Evolutionary conservation across 2,797 vertebrate genomes (phyloP).

Genomic region (Enteromius paludinosus): DNA sequence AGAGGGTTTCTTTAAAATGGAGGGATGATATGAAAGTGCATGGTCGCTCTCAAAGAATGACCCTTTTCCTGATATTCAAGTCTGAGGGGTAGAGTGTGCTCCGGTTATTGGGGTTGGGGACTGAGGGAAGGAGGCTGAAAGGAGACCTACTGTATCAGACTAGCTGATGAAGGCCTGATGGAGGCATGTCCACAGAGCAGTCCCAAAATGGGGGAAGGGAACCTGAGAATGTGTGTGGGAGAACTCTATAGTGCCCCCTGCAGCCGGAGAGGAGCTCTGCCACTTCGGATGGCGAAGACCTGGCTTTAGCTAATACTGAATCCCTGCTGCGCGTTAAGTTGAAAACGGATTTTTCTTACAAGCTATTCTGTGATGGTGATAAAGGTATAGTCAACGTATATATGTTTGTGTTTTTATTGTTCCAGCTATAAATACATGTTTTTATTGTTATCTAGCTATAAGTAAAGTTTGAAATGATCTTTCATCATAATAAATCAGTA

Average conservation of each 20-base stretch:
- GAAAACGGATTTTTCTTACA: not conserved
- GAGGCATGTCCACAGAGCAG: slow-evolving; percentile 53
- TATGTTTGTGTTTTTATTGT: no score
- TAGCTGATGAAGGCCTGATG: slow-evolving; percentile 52
- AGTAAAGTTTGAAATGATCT: not conserved
- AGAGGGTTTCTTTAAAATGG: slow-evolving; percentile 71
- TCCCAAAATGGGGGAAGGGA: slow-evolving; percentile 54
- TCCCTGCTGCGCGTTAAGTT: not conserved
- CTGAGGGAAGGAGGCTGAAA: slow-evolving; percentile 33
- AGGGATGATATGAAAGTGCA: slow-evolving; percentile 69
- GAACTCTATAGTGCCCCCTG: slow-evolving; percentile 53
- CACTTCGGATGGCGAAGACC: not conserved
- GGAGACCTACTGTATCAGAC: slow-evolving; percentile 41
- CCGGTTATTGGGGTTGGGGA: slow-evolving; percentile 21
- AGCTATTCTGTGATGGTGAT: not conserved
- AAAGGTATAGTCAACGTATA: not conserved
- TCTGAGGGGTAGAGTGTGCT: slow-evolving; percentile 45
- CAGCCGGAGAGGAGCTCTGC: slow-evolving; percentile 31
- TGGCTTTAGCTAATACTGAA: not conserved
- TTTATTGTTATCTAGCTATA: no score
- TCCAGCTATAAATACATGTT: not conserved
- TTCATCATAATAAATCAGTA: not conserved
- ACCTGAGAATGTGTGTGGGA: slow-evolving; percentile 24
- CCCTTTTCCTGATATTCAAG: slow-evolving; percentile 42
- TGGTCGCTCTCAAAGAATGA: slow-evolving; percentile 35